A percentile compares a stretch with the other conserved stretches of the same genome.
phyloP scores from a whole-genome alignment of 2,797 vertebrate genomes.

The Cryptoprocta ferox region DNA sequence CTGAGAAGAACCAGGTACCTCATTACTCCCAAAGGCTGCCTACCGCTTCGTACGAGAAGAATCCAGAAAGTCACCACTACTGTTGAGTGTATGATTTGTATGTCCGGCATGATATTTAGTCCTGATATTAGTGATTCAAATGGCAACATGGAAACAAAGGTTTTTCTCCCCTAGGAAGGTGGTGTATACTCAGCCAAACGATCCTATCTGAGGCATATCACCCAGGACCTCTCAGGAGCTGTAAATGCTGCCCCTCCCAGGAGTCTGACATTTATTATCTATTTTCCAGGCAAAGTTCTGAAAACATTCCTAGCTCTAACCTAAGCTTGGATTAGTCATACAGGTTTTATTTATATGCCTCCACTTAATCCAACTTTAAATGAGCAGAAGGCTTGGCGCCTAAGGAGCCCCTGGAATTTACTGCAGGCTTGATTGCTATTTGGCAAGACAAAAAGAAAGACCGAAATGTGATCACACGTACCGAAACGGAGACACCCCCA shows the following conservation, averaged over 20 bases:
- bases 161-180: not conserved
- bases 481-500: slow-evolving; percentile 36
- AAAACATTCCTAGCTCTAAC: not conserved
- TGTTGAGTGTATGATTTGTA: not conserved
- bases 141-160: not conserved
- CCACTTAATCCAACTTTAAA: slow-evolving; percentile 45
- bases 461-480: slow-evolving; percentile 41
- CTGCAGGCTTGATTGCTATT: not conserved
- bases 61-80: not conserved
- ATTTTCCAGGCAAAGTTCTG: slow-evolving; percentile 4
- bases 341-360: not conserved
- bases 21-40: not conserved
- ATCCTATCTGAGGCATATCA: not conserved
- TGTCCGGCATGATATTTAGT: slow-evolving; percentile 2
- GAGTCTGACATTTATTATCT: not conserved
- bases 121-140: not conserved
- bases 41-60: not conserved
- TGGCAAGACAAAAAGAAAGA: slow-evolving; percentile 41
- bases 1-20: not conserved
- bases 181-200: not conserved
- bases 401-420: slow-evolving; percentile 27
- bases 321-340: slow-evolving; percentile 3
- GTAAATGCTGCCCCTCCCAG: not conserved
- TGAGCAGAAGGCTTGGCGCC: not conserved
- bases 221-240: not conserved